A percentile compares a stretch with the other conserved stretches of the same genome.
phyloP scores from a whole-genome alignment of 2,888 invertebrate species.

The Thera britannica region DNA sequence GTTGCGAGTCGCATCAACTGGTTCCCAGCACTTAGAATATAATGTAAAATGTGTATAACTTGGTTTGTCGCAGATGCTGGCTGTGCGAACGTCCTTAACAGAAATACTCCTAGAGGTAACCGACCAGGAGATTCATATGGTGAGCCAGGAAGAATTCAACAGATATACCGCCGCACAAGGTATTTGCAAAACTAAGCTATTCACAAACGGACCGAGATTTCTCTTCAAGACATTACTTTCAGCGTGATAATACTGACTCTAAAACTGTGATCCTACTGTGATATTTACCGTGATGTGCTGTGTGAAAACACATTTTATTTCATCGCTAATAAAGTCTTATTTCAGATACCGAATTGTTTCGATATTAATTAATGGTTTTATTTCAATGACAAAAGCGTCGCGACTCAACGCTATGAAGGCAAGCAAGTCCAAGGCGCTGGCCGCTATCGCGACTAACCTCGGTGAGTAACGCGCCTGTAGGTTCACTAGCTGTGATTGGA shows the following conservation, averaged over 20 bases:
- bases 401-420: constrained; percentile 88
- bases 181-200: constrained; percentile 72
- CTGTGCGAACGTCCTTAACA: constrained; percentile 94
- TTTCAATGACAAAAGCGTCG: constrained; percentile 87
- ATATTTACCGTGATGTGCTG: constrained; percentile 52
- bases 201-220: constrained; percentile 33
- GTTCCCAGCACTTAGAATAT: no score
- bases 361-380: constrained; percentile 85
- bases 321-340: constrained; percentile 78
- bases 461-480: constrained; percentile 88
- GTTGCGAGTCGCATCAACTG: no score
- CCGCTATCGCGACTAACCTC: constrained; percentile 95
- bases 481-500: constrained; percentile 20
- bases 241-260: constrained; percentile 70
- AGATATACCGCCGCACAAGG: constrained; percentile 93
- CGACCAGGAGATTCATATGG: constrained; percentile 92
- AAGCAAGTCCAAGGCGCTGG: constrained; percentile 94
- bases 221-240: constrained; percentile 57
- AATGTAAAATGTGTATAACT: neutral
- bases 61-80: constrained; percentile 88
- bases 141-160: constrained; percentile 94
- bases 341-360: constrained; percentile 81
- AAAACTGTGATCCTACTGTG: constrained; percentile 60
- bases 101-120: constrained; percentile 98
- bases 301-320: constrained; percentile 59